Conservation (phyloP, 2,797 vertebrate genomes). For the Apogon talboti region DNA sequence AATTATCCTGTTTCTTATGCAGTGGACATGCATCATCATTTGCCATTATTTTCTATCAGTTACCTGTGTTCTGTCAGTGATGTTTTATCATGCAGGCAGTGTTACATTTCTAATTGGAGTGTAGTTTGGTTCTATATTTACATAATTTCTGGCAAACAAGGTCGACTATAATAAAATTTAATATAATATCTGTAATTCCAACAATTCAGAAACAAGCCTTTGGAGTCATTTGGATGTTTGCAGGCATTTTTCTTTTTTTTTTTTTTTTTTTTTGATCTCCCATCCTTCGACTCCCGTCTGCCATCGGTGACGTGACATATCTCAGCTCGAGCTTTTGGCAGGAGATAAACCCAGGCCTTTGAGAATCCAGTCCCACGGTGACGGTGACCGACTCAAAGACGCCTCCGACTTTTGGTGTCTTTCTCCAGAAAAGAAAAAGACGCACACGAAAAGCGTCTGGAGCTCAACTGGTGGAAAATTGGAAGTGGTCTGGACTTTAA, state of each 20-base stretch:
- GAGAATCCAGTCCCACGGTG: slow-evolving; percentile 29
- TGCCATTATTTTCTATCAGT: too few species aligned
- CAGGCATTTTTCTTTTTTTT: background rate
- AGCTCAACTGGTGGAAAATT: slow-evolving; percentile 58
- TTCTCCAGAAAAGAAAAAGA: slow-evolving; percentile 36
- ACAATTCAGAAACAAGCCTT: too few species aligned
- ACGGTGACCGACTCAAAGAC: slow-evolving; percentile 31
- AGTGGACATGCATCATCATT: too few species aligned
- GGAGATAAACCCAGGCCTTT: slow-evolving; percentile 32
- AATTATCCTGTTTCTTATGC: too few species aligned
- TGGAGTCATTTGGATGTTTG: slow-evolving; percentile 1
- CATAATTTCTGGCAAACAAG: too few species aligned
- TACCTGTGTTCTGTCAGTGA: too few species aligned
- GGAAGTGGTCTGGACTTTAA: slow-evolving; percentile 52
- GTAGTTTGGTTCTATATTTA: too few species aligned
- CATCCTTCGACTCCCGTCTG: background rate
- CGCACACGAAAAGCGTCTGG: slow-evolving; percentile 35
- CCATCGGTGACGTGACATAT: slow-evolving; percentile 25
- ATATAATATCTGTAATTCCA: too few species aligned
- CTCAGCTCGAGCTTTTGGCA: slow-evolving; percentile 31
- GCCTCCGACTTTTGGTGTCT: slow-evolving; percentile 31
- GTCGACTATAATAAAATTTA: too few species aligned
- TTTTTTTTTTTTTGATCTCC: too few species aligned
- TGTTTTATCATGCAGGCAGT: too few species aligned
- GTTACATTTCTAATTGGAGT: too few species aligned